Evolutionary conservation across 2,888 invertebrate genomes (phyloP), one percentile per base, ranked within the genome.

Genomic region (Papilio elwesi): DNA sequence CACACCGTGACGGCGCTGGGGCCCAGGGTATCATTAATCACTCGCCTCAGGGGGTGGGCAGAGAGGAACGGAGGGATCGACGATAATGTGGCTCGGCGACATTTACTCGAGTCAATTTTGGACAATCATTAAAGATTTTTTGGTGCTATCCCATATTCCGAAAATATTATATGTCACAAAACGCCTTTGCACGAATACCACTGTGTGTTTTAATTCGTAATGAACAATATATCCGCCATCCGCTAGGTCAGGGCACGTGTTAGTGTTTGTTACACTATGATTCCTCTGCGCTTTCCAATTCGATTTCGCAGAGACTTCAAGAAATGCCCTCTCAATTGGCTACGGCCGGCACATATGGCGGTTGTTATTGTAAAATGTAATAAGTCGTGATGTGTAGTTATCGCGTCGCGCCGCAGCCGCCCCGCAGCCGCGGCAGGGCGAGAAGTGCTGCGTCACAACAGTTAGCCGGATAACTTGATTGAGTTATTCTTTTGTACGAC

Each of bases 401-500:
- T 52, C 66, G 43, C 48, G 13, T 49, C 48, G 62, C 43, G 52
- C 38, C 16, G 65, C 64, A 26, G 49, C 65, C 55, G 59, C 38
- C 43, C 2, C 43, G 43, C 43, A 7, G 43, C 43, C 43, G 43
- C 43, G 9, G 43, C 6, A 9, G 43, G 86, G 86, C 82, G 75
- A 77, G 81, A 83, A 84, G 79, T 74, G 86, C 79, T 70, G 76
- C 78, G 86, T 86, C 83, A 82, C 78, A 82, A 79, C 78, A 78
- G 81, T 81, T 80, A 78, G 75, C 76, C 76, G 78, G 78, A 77
- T 80, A 82, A 66, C 83, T 83, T 83, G 84, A 85, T 85, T 85
- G 82, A 83, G 81, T 77, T 74, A 76, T 77, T 78, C 76, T 79
- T 75, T 73, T 72, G 68, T 75, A 70, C 62, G 57, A 67, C 63